Evolutionary conservation across 2,888 invertebrate species (phyloP).

Genomic region (Drosophila mimica): DNA sequence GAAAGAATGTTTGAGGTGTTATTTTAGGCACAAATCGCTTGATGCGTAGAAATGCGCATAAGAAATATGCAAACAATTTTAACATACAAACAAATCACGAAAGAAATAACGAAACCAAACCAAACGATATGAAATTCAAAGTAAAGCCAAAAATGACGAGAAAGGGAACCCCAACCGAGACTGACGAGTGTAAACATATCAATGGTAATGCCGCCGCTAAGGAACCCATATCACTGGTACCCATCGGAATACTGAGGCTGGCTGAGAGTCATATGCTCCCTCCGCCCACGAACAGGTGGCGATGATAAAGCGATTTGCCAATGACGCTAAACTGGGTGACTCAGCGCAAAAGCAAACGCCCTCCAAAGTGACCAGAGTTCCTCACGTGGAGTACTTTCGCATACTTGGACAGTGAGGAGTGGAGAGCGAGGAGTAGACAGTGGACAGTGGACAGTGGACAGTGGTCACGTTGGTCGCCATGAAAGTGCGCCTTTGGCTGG

Average conservation of each 20-base stretch:
- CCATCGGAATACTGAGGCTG: slow-evolving; percentile 41
- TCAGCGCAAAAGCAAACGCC: slow-evolving; percentile 54
- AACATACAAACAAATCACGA: slow-evolving; percentile 26
- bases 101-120: slow-evolving; percentile 1
- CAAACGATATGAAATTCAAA: slow-evolving; percentile 2
- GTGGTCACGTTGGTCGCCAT: not conserved
- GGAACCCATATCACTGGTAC: slow-evolving; percentile 35
- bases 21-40: slow-evolving; percentile 59
- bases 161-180: slow-evolving; percentile 5
- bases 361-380: slow-evolving; percentile 35
- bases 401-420: slow-evolving; percentile 8
- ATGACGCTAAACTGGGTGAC: slow-evolving; percentile 45
- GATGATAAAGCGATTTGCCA: slow-evolving; percentile 69
- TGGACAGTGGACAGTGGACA: not conserved
- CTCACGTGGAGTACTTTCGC: slow-evolving; percentile 30
- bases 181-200: slow-evolving; percentile 65
- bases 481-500: not conserved
- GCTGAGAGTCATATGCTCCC: not conserved
- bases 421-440: not conserved
- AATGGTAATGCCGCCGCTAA: slow-evolving; percentile 55
- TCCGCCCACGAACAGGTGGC: slow-evolving; percentile 54
- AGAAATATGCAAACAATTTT: slow-evolving; percentile 69
- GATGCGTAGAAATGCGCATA: slow-evolving; percentile 59
- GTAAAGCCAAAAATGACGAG: not conserved
- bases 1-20: slow-evolving; percentile 20